phyloP scores from a whole-genome alignment of 2,113 vertebrate species.

The Empidonax traillii region DNA sequence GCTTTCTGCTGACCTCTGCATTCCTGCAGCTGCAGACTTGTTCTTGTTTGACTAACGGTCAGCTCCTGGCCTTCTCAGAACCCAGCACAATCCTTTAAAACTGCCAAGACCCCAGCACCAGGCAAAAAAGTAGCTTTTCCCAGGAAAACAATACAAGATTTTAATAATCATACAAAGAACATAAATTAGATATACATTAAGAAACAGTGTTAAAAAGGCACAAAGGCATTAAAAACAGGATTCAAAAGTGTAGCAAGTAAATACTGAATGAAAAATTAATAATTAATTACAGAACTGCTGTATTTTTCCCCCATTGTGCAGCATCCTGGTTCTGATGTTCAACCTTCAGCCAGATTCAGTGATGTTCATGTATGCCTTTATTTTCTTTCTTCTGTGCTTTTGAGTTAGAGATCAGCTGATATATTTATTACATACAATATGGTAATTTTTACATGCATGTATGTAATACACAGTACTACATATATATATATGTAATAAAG shows the following conservation, averaged over 20 bases:
- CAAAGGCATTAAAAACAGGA: background rate
- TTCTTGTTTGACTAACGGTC: no score
- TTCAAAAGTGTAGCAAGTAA: background rate
- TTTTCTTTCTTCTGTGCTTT: background rate
- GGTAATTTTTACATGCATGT: background rate
- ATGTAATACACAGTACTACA: background rate
- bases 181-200: background rate
- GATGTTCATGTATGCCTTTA: background rate
- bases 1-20: no score
- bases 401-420: background rate
- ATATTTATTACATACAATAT: background rate
- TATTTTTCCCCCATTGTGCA: background rate
- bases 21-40: no score
- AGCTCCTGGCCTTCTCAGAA: no score
- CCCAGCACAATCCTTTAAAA: no score
- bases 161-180: background rate
- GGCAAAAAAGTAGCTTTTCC: slow-evolving; percentile 4
- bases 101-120: background rate
- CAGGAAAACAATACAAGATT: background rate
- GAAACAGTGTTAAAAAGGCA: background rate
- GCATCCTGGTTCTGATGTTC: background rate
- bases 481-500: background rate
- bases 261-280: background rate
- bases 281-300: background rate
- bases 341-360: background rate